Evolutionary conservation across 2,888 invertebrate species (phyloP).

Genomic region (Hypomecis atomaria): DNA sequence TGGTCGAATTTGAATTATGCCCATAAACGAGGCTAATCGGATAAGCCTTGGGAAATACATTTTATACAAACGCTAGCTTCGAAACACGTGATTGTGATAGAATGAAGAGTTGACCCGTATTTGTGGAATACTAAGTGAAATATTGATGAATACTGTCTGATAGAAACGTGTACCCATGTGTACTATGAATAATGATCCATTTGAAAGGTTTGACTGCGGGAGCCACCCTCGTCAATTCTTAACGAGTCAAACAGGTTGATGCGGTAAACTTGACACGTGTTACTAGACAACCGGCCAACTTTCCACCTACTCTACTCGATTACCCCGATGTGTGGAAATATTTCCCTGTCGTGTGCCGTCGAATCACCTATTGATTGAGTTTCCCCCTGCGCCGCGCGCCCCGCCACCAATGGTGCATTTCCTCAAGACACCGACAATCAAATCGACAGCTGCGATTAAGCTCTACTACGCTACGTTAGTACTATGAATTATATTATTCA

Average conservation of each 20-base stretch:
- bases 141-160: slow-evolving; percentile 39
- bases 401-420: slow-evolving; percentile 62
- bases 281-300: slow-evolving; percentile 45
- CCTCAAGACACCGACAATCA: slow-evolving; percentile 47
- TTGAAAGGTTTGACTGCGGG: slow-evolving; percentile 32
- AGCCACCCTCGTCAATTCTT: slow-evolving; percentile 46
- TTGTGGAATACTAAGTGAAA: slow-evolving; percentile 23
- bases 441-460: slow-evolving; percentile 31
- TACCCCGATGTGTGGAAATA: slow-evolving; percentile 48
- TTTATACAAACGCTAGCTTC: neutral
- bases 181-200: slow-evolving; percentile 44
- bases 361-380: slow-evolving; percentile 72
- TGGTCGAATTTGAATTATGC: too few species aligned
- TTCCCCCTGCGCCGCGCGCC: slow-evolving; percentile 48
- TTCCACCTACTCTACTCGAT: slow-evolving; percentile 42
- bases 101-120: slow-evolving; percentile 26
- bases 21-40: neutral
- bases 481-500: too few species aligned
- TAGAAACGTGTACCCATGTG: slow-evolving; percentile 30
- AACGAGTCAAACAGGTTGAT: slow-evolving; percentile 56
- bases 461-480: too few species aligned
- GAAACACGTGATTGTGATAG: slow-evolving; percentile 5
- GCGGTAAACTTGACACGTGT: slow-evolving; percentile 51
- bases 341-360: slow-evolving; percentile 55
- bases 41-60: neutral